Evolutionary conservation across 1,140 invertebrate genomes (phyloP), one percentile per base, ranked within the genome.

Genomic region (Drosophila murphyi): DNA sequence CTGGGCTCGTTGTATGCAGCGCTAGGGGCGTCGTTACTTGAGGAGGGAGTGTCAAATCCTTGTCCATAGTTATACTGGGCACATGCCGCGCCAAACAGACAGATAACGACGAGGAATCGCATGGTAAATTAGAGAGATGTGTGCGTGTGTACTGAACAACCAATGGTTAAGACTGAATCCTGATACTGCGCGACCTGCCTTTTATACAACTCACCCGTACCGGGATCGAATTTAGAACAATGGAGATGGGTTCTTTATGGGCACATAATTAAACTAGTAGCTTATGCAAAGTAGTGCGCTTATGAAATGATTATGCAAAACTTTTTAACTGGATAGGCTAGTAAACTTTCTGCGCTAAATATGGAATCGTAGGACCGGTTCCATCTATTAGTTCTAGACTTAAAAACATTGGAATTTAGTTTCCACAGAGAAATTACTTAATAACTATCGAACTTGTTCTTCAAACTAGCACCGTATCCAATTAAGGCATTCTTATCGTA

Each of bases 251-350:
- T 87, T 88, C 80, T 78, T 82, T 64, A 63, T 82, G 73, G 81
- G 73, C 79, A 68, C 81, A 85, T 85, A 85, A 85, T 72, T 85
- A 76, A 87, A 80, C 83, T 56, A 76, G 85, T 87, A 76, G 74
- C 68, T 71, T 88, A 87, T 87, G 80, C 80, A 74, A 87, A 87
- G 72, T 76, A 72, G 51, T 87, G 82, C 82, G 82, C 70, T 87
- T 87, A 88, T 87, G 76, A 80, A 88, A 79, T 67, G 85, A 88
- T 87, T 87, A 87, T 87, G 83, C 83, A 83, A 87, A 86, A 87
- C 83, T 87, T 88, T 87, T 80, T 31, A 63, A 72, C 50, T 78
- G 76, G 76, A 79, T 83, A 72, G 72, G 67, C 60, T 65, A 65
- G 52, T 69, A 37, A 51, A 63, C 76, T 76, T 88, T 72, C 63